These are phyloP conservation scores for Haliclona indistincta DNA, from an alignment of 37 sponge, comb jelly and placozoan genomes.

Conservation along the genomic window DNA sequence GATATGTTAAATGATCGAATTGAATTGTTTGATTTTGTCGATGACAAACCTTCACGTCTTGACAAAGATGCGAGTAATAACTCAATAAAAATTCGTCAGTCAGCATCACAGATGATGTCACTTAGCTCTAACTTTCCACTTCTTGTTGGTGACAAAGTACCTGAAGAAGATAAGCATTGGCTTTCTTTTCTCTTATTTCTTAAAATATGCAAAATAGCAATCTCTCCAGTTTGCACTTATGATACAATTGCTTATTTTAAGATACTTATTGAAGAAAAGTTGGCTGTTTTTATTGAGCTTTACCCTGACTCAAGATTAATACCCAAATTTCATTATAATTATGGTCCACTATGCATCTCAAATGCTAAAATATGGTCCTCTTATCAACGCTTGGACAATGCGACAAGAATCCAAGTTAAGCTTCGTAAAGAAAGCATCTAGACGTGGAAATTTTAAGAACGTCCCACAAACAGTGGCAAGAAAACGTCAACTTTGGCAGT, in stretches of 20 bases:
- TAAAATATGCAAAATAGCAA: constrained; percentile 27
- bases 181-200: constrained; percentile 38
- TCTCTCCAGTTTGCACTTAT: constrained; percentile 18
- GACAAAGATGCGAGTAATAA: not conserved
- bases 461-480: constrained; percentile 24
- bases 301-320: constrained; percentile 26
- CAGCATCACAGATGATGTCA: constrained; percentile 44
- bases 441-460: constrained; percentile 45
- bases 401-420: constrained; percentile 53
- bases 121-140: constrained; percentile 27
- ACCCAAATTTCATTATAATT: constrained; percentile 42
- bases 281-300: constrained; percentile 16
- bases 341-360: constrained; percentile 59
- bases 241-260: constrained; percentile 31
- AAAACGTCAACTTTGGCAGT: constrained; percentile 41
- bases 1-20: constrained; percentile 26
- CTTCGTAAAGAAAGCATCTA: constrained; percentile 35
- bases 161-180: constrained; percentile 45
- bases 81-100: constrained; percentile 13
- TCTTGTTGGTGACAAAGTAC: constrained; percentile 50
- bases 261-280: constrained; percentile 44
- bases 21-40: constrained; percentile 17
- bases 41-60: constrained; percentile 16
- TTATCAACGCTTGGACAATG: constrained; percentile 45
- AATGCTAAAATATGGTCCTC: constrained; percentile 36